These are phyloP conservation scores for Calliopsis andreniformis DNA, from an alignment of 1,140 invertebrate genomes.

Conservation along the genomic window DNA sequence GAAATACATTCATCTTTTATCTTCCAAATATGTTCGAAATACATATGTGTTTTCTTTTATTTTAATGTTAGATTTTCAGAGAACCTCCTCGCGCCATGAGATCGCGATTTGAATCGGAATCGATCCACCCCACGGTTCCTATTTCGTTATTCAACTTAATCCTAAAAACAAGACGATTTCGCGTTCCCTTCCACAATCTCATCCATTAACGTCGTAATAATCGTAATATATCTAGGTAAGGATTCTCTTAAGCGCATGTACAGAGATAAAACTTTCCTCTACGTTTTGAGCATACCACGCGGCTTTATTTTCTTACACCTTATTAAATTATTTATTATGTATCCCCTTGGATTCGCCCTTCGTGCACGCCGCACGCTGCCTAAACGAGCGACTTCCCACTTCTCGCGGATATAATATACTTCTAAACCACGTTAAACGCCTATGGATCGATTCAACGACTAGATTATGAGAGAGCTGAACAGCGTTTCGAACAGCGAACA, in stretches of 20 bases:
- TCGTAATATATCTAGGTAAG: slow-evolving; percentile 60
- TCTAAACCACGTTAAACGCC: slow-evolving; percentile 51
- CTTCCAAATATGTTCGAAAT: too few species aligned
- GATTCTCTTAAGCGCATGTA: slow-evolving; percentile 58
- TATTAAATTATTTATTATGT: slow-evolving; percentile 31
- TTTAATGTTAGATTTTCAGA: neutral
- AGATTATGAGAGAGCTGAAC: slow-evolving; percentile 35
- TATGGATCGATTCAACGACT: slow-evolving; percentile 55
- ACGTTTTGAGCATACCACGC: slow-evolving; percentile 77
- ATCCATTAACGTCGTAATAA: slow-evolving; percentile 45
- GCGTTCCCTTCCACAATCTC: neutral
- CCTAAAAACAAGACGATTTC: slow-evolving; percentile 45
- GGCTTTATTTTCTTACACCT: slow-evolving; percentile 63
- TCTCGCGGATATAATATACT: slow-evolving; percentile 48
- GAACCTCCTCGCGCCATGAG: slow-evolving; percentile 30
- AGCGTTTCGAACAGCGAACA: neutral
- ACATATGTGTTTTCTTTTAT: neutral
- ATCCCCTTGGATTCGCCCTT: slow-evolving; percentile 2
- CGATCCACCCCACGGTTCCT: neutral
- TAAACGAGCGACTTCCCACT: slow-evolving; percentile 11
- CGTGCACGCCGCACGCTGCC: neutral
- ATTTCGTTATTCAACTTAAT: slow-evolving; percentile 27
- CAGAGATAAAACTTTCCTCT: slow-evolving; percentile 67
- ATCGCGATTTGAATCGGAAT: slow-evolving; percentile 10
- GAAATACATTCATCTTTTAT: too few species aligned